Percentiles rank a stretch among this genome's conserved stretches.
These are phyloP conservation scores for Pogoniulus pusillus DNA, from an alignment of 2,797 vertebrate genomes.

Conservation along the genomic window DNA sequence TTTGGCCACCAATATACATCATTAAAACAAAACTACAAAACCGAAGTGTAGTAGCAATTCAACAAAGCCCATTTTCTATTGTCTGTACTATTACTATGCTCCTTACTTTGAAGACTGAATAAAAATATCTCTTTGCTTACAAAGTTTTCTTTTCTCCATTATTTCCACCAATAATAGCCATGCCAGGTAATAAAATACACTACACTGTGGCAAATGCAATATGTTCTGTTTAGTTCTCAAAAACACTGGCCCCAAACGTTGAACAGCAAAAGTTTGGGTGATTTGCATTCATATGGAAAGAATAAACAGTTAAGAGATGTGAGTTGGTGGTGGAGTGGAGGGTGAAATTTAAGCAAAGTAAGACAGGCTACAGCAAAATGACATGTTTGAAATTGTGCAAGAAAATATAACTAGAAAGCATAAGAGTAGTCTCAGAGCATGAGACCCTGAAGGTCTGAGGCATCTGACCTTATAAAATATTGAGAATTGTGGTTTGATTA, in stretches of 20 bases:
- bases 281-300: background rate
- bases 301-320: background rate
- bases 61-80: background rate
- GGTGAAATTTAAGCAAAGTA: background rate
- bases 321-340: background rate
- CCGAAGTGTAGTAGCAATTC: background rate
- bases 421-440: background rate
- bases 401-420: background rate
- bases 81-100: background rate
- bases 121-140: background rate
- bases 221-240: background rate
- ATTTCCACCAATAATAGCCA: background rate
- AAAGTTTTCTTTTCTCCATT: background rate
- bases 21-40: background rate
- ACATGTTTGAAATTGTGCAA: background rate
- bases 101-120: background rate
- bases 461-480: background rate
- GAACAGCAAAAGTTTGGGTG: background rate
- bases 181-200: background rate
- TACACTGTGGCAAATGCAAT: background rate
- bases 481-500: background rate
- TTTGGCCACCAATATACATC: background rate
- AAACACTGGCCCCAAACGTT: background rate
- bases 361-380: background rate
- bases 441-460: background rate